These are phyloP conservation scores for Apodemia hepburni DNA, from an alignment of 2,888 invertebrate species.

Conservation along the genomic window DNA sequence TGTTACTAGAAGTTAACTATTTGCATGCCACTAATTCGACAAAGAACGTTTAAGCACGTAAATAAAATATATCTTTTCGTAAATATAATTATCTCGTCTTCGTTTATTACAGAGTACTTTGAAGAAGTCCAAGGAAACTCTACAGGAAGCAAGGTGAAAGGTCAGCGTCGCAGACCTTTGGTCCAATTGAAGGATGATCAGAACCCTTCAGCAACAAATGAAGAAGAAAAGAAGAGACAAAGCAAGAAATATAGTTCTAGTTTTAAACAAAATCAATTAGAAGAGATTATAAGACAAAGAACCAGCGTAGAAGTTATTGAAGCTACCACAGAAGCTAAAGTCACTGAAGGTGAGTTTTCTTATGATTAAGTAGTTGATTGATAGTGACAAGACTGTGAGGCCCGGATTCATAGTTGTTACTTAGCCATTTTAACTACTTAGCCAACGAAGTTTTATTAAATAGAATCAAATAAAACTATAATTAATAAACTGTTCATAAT, in stretches of 20 bases:
- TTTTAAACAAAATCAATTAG: constrained; percentile 64
- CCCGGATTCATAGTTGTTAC: too few species aligned
- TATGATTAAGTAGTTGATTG: not conserved
- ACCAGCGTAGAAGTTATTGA: constrained; percentile 38
- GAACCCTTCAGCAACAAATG: constrained; percentile 65
- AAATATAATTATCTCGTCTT: not conserved
- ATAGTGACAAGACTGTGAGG: too few species aligned
- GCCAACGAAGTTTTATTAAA: too few species aligned
- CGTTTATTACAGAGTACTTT: constrained; percentile 46
- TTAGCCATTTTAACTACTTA: too few species aligned
- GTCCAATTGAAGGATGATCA: constrained; percentile 58
- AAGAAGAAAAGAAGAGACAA: constrained; percentile 66
- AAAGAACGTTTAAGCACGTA: not conserved
- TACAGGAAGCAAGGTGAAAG: constrained; percentile 24
- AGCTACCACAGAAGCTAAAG: constrained; percentile 49
- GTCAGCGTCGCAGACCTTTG: constrained; percentile 56
- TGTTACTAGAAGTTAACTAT: too few species aligned
- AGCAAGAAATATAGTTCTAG: constrained; percentile 71
- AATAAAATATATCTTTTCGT: not conserved
- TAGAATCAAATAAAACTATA: too few species aligned
- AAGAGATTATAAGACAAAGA: constrained; percentile 50
- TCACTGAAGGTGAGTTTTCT: constrained; percentile 45
- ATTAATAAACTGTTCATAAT: too few species aligned
- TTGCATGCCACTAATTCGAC: too few species aligned
- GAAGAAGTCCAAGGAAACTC: constrained; percentile 55